Evolutionary conservation across 1,140 invertebrate species (phyloP).

Genomic region (Platorchestia sp.): DNA sequence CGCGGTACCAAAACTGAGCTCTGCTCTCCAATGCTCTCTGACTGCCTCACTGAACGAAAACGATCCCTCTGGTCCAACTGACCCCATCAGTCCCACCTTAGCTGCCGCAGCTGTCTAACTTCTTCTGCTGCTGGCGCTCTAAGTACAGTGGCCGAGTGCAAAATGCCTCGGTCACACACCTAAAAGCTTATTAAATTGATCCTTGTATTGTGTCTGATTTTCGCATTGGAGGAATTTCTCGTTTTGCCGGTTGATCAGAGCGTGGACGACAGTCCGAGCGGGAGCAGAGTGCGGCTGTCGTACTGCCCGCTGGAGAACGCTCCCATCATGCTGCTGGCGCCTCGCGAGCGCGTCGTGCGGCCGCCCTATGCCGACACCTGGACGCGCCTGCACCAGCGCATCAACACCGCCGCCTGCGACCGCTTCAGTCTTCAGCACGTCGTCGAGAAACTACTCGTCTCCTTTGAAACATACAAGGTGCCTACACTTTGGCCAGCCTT

Average conservation of each 20-base stretch:
- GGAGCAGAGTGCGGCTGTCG: constrained; percentile 62
- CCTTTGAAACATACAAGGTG: constrained; percentile 83
- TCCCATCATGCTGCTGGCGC: constrained; percentile 84
- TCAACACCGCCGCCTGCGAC: constrained; percentile 70
- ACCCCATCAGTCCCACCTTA: no score
- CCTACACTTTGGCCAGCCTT: neutral
- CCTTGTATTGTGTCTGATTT: no score
- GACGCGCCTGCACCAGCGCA: constrained; percentile 82
- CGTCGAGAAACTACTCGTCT: constrained; percentile 81
- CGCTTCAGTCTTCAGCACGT: constrained; percentile 80
- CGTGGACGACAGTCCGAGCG: constrained; percentile 10
- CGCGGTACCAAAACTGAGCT: no score
- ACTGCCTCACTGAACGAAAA: no score
- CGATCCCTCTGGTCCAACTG: no score
- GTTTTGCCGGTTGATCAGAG: neutral
- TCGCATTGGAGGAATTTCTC: neutral
- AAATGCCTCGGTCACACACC: no score
- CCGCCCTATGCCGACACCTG: constrained; percentile 79
- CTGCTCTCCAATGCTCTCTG: no score
- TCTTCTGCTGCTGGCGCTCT: no score
- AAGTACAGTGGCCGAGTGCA: no score
- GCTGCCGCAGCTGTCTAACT: no score
- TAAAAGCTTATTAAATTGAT: no score
- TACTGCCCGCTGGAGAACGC: constrained; percentile 79
- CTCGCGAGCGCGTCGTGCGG: constrained; percentile 84